Evolutionary conservation across 2,797 vertebrate genomes (phyloP), one percentile per base, ranked within the genome.

Genomic region (Lithobates sylvaticus): DNA sequence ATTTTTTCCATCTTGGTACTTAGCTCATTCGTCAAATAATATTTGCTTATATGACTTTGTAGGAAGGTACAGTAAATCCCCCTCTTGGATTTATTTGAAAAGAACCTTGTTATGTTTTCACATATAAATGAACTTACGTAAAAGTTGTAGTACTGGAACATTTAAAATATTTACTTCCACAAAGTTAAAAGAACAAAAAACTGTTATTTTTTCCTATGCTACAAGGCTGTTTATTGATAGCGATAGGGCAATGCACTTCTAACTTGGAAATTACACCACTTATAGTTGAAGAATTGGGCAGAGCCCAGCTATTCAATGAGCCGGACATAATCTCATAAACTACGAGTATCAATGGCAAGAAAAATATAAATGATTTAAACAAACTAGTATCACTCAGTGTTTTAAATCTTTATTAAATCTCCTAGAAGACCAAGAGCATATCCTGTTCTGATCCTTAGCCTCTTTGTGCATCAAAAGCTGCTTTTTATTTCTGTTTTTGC

Each of bases 31-130:
- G 9, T 65, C 5, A 65, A 65, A 65, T 26, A 65, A 26, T 65
- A 65, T 65, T 65, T 65, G 7, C 16, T 61, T 61, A 21, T 61
- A 26, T n/a, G 21, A 26, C n/a, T 65, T 47, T 47, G 10, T n/a
- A 26, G 5, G n/a, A 65, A 65, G n/a, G 58, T 76, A 61, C 47
- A 58, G 75, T 61, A 76, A 76, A 34, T 61, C n/a, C 32, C 32
- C n/a, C 18, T 39, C 18, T n/a, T 61, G 47, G 75, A 10, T 34
- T 32, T 29, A 76, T 54, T 6, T 54, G 9, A 50, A 76, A 76
- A 34, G 44, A 54, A 74, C 50, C 2, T 54, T 54, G 16, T 54
- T 54, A 16, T 65, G 61, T 65, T 64, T 64, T 16, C 16, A 64
- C 23, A n/a, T n/a, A 21, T n/a, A 10, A 64, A 65, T 9, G n/a